Evolutionary conservation across 2,113 vertebrate species (phyloP).

Genomic region (Willisornis vidua): DNA sequence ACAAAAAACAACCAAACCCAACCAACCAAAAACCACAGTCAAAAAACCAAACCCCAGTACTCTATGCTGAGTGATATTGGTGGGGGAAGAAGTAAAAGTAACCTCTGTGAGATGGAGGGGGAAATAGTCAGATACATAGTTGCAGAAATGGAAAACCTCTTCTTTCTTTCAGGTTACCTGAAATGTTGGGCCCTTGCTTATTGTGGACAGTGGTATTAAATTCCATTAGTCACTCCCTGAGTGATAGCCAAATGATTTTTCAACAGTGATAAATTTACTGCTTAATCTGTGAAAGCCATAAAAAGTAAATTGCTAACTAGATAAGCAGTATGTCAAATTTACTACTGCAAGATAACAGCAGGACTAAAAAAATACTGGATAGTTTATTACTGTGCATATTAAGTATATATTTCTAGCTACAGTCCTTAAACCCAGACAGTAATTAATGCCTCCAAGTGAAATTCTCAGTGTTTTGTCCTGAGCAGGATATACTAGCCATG

Average conservation of each 20-base stretch:
- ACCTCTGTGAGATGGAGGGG: not conserved
- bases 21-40: not conserved
- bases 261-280: not conserved
- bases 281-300: not conserved
- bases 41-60: not conserved
- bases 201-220: not conserved
- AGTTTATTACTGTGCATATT: not conserved
- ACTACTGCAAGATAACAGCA: not conserved
- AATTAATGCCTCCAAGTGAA: not conserved
- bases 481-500: not conserved
- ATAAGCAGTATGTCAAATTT: not conserved
- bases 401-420: not conserved
- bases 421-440: not conserved
- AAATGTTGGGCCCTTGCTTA: not conserved
- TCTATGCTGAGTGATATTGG: not conserved
- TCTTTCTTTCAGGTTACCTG: not conserved
- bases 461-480: not conserved
- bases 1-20: not conserved
- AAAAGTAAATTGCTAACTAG: not conserved
- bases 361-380: not conserved
- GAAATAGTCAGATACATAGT: not conserved
- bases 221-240: not conserved
- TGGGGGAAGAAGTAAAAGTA: not conserved
- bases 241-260: not conserved
- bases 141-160: not conserved